Percentiles rank a stretch among this genome's conserved stretches.
Conservation (phyloP, 35 echinoderm and acorn worm species). For the Nesometra sesokonis region DNA sequence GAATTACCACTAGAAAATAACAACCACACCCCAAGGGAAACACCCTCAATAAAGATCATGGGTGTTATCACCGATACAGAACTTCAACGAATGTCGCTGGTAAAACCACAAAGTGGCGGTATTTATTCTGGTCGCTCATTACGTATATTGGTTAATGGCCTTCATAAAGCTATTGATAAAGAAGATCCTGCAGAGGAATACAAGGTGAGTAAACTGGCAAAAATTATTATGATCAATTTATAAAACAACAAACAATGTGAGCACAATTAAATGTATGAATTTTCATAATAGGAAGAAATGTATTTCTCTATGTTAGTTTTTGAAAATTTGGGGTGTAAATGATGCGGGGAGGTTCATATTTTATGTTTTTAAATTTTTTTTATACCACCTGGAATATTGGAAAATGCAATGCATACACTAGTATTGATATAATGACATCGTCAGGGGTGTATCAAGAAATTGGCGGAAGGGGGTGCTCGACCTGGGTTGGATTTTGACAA, state of each 20-base stretch:
- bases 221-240: background rate
- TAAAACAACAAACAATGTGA: too few relatives aligned
- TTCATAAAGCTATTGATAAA: conserved; percentile 92
- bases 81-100: conserved; percentile 35
- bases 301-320: too few relatives aligned
- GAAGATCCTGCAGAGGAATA: conserved; percentile 87
- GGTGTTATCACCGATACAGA: conserved; percentile 48
- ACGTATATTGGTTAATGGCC: conserved; percentile 24
- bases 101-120: conserved; percentile 36
- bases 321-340: too few relatives aligned
- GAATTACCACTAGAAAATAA: conserved; percentile 30
- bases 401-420: too few relatives aligned
- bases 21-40: conserved; percentile 14
- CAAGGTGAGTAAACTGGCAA: conserved; percentile 42
- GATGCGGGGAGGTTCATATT: too few relatives aligned
- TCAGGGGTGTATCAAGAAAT: too few relatives aligned
- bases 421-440: too few relatives aligned
- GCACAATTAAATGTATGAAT: background rate
- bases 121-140: conserved; percentile 55
- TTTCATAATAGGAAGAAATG: background rate
- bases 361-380: too few relatives aligned
- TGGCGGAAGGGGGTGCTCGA: too few relatives aligned
- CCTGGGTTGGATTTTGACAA: too few relatives aligned
- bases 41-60: conserved; percentile 39
- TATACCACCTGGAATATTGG: too few relatives aligned